Base-by-base conservation (phyloP, 2,113 vertebrate genomes). In the Pachyramphus minor region DNA sequence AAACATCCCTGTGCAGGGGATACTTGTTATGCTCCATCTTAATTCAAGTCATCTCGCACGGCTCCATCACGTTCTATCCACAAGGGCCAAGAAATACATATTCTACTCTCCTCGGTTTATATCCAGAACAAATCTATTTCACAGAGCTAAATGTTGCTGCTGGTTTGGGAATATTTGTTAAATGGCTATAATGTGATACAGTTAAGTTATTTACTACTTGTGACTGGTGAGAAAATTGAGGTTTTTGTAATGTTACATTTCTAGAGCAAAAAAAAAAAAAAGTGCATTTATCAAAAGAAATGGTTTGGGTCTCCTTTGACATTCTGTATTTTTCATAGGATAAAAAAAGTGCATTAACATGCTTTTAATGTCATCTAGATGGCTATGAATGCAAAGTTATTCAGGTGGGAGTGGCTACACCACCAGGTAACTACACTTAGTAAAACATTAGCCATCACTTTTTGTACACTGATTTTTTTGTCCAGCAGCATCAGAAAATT, bases 131-230 rank as follows among this genome's bases (percentile, higher is more conserved):
- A 94, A 94, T 89, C 95, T 81, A 93, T 95, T 96, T 96, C 84
- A 72, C 80, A 87, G 17, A 86, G 67, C 55, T 91, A 86, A 97
- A 76, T 72, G 86, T 86, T 94, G 93, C 92, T 87, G 92, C 92
- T 93, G 90, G 85, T 19, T 84, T 74, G 95, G 95, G 95, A 96
- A 89, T 96, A 96, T 96, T 94, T 94, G 93, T 96, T 96, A 96
- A 97, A 96, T 90, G 95, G 83, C 53, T 90, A 49, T 96, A 93
- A 96, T 96, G 92, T 41, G 93, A 74, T 89, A 63, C 83, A 87
- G 90, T 86, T 93, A 92, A 92, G 85, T 96, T 93, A 96, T 93
- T 97, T 96, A 90, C 96, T 79, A 4, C 80, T 96, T 72, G 88
- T 33, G 76, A 25, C 83, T 78, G 90, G 73, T 67, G 80, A 88